Evolutionary conservation across 1,140 invertebrate species (phyloP).

Genomic region (Tetragnatha versicolor): DNA sequence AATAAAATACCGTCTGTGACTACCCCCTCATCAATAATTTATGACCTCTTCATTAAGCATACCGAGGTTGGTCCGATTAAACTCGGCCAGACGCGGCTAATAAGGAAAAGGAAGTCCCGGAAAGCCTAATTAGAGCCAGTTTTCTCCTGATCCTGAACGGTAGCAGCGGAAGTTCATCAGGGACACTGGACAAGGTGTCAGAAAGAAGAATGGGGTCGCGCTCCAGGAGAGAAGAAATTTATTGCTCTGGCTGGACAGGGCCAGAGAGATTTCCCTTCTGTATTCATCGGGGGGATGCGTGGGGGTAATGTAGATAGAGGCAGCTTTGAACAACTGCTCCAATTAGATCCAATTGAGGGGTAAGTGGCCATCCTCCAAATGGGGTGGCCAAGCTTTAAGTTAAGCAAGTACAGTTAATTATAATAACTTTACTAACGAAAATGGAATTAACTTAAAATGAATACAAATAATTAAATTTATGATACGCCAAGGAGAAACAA

Average conservation of each 20-base stretch:
- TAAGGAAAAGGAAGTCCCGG: slow-evolving; percentile 25
- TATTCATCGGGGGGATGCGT: background rate
- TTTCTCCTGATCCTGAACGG: background rate
- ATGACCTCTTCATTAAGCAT: slow-evolving; percentile 14
- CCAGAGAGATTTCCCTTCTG: background rate
- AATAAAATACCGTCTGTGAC: too few relatives aligned
- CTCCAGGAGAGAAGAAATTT: background rate
- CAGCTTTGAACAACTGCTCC: too few relatives aligned
- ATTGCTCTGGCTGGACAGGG: background rate
- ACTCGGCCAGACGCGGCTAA: background rate
- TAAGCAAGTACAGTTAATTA: too few relatives aligned
- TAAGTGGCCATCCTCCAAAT: too few relatives aligned
- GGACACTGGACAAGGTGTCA: background rate
- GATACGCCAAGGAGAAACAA: too few relatives aligned
- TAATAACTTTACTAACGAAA: too few relatives aligned
- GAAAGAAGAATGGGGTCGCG: slow-evolving; percentile 14
- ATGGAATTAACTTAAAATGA: too few relatives aligned
- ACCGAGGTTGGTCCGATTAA: slow-evolving; percentile 15
- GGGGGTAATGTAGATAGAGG: background rate
- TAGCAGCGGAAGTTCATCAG: slow-evolving; percentile 12
- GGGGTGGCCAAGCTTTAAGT: too few relatives aligned
- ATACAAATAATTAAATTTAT: too few relatives aligned
- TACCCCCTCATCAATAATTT: slow-evolving; percentile 4
- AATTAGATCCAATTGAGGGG: too few relatives aligned
- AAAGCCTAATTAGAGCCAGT: slow-evolving; percentile 19